Evolutionary conservation across 1,140 invertebrate genomes (phyloP), one percentile per base, ranked within the genome.

Genomic region (Marisa cornuarietis): DNA sequence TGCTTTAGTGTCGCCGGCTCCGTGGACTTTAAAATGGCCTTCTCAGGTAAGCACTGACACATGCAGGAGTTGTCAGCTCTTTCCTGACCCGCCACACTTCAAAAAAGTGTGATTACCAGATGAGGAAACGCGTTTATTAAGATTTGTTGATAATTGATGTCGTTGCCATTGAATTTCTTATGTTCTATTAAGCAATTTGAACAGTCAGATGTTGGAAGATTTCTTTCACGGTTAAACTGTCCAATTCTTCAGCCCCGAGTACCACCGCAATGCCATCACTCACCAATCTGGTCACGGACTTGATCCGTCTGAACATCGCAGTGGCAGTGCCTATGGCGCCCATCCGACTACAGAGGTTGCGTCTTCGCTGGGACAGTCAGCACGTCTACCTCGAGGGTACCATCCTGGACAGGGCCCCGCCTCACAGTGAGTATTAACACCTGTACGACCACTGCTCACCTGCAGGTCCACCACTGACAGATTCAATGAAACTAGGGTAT

Each of bases 381-480:
- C 63, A 61, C 54, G 83, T 79, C 14, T 84, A 74, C 63, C 80
- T 83, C 68, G 71, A 80, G 24, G 83, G 76, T 20, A 84, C 82
- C 20, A 14, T 84, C 7, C 76, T 84, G 18, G 83, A 81, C 61
- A 79, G 69, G 26, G 80, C 83, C 8, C 83, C 83, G 68, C 22
- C 77, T 13, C 31, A 80, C 10, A 65, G 83, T 84, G 76, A 61
- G 78, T 1, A 18, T 0, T 9, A 18, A 8, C 54, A 58, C 0
- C 54, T 18, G 16, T 8, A 58, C 54, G 4, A 42, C 6, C 31
- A 42, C 31, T 6, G 2, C 31, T 6, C 6, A 6, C 31, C 31
- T 4, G 31, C 31, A 42, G 31, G 0, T 6, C 31, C 6, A 6
- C 31, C 31, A 42, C 31, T 42, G 31, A 42, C 2, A 42, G 3